phyloP scores from a whole-genome alignment of 2,113 vertebrate species.

The Sturnira hondurensis region DNA sequence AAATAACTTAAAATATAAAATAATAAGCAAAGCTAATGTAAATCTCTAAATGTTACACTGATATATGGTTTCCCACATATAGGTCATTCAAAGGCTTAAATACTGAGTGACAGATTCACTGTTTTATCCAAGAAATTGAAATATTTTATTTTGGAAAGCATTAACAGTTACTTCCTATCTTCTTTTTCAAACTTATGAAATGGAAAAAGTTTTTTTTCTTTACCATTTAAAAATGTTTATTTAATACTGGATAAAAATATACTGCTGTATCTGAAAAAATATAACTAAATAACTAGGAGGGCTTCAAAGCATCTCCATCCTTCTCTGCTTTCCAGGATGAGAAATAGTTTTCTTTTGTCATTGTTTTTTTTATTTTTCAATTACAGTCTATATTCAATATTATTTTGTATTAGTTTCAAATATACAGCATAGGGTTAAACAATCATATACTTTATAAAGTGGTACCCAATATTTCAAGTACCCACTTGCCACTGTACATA shows the following conservation, averaged over 20 bases:
- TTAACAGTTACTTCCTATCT: background rate
- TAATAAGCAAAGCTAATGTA: slow-evolving; percentile 17
- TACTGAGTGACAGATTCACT: background rate
- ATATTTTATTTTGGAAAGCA: slow-evolving; percentile 35
- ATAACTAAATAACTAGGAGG: background rate
- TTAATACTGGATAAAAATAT: background rate
- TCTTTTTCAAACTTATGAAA: slow-evolving; percentile 2
- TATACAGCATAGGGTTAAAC: background rate
- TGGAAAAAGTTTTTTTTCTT: background rate
- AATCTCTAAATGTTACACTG: slow-evolving; percentile 1
- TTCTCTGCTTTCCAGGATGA: background rate
- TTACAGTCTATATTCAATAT: background rate
- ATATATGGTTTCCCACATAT: background rate
- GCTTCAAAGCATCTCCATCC: background rate
- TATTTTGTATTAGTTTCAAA: background rate
- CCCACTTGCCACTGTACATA: background rate
- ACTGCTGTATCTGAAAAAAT: background rate
- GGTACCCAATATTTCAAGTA: background rate
- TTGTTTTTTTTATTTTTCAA: background rate
- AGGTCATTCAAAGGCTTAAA: background rate
- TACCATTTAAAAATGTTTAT: background rate
- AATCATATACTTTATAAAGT: background rate
- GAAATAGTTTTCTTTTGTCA: background rate
- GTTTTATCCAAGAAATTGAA: slow-evolving; percentile 14
- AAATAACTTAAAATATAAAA: slow-evolving; percentile 5